These are phyloP conservation scores for Poecilia latipinna DNA, from an alignment of 2,113 vertebrate genomes.

Conservation along the genomic window DNA sequence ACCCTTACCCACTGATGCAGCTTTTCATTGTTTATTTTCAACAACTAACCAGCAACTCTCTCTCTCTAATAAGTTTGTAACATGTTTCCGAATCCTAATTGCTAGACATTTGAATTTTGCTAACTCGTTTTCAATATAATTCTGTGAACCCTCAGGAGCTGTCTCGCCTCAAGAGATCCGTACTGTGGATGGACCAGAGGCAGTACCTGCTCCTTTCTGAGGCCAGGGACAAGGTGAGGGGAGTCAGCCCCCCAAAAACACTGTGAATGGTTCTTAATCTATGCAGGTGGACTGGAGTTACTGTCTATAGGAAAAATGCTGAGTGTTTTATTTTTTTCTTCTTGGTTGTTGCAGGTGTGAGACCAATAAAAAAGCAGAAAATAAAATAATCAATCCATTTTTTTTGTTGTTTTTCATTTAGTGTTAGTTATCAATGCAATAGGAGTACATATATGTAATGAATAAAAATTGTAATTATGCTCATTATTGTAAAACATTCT, in stretches of 20 bases:
- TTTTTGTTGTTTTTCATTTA: background rate
- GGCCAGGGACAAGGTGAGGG: slow-evolving; percentile 88
- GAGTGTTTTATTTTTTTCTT: too few relatives aligned
- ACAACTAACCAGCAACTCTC: background rate
- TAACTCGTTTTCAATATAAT: slow-evolving; percentile 2
- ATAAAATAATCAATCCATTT: background rate
- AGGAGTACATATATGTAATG: background rate
- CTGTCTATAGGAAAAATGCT: background rate
- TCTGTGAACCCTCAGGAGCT: slow-evolving; percentile 82
- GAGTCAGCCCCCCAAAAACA: slow-evolving; percentile 7
- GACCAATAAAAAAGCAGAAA: background rate
- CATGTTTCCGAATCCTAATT: background rate
- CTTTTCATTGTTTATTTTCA: background rate
- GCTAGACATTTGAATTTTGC: background rate
- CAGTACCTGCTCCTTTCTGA: slow-evolving; percentile 90
- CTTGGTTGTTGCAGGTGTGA: background rate
- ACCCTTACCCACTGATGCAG: too few relatives aligned
- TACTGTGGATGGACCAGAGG: slow-evolving; percentile 95
- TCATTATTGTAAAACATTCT: background rate
- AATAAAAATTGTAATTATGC: background rate
- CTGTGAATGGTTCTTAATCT: slow-evolving; percentile 2
- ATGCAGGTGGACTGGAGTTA: slow-evolving; percentile 10
- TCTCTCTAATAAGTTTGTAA: background rate
- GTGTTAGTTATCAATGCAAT: background rate
- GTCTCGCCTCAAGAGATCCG: slow-evolving; percentile 91